Conservation (phyloP, 2,888 invertebrate genomes). For the Brachycybe producta region DNA sequence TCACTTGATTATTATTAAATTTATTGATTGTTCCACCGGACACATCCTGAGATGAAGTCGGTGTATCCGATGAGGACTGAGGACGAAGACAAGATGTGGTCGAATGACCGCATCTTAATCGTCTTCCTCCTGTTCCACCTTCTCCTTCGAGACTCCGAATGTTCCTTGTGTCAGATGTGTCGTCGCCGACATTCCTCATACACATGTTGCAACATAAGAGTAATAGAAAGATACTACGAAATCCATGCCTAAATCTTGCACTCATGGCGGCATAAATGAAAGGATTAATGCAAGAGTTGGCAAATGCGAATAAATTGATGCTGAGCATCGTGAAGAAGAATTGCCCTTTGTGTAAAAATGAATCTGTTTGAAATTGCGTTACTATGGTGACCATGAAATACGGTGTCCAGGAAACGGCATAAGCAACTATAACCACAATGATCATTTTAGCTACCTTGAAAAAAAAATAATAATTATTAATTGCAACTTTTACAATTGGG, state of each 20-base stretch:
- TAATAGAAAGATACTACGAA: constrained; percentile 4
- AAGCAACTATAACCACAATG: constrained; percentile 35
- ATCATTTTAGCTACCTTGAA: constrained; percentile 38
- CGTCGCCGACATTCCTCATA: too few relatives aligned
- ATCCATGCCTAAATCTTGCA: constrained; percentile 30
- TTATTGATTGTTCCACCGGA: too few relatives aligned
- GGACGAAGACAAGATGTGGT: background rate
- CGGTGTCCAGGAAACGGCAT: constrained; percentile 37
- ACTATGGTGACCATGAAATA: constrained; percentile 37
- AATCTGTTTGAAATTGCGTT: constrained; percentile 32
- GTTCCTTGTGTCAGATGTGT: background rate
- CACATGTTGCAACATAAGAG: background rate
- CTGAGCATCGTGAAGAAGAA: constrained; percentile 38
- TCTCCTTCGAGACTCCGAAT: background rate
- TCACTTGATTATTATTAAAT: too few relatives aligned
- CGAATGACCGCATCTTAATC: background rate
- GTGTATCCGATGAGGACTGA: constrained; percentile 1
- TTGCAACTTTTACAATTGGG: too few relatives aligned
- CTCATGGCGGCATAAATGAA: constrained; percentile 39
- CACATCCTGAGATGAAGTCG: background rate
- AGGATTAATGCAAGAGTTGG: constrained; percentile 38
- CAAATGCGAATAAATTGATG: constrained; percentile 36
- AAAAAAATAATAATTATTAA: constrained; percentile 17
- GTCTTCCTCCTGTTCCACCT: background rate
- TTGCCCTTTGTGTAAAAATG: constrained; percentile 33